Base-by-base conservation (phyloP, 2,888 invertebrate genomes). In the Horisme vitalbata region DNA sequence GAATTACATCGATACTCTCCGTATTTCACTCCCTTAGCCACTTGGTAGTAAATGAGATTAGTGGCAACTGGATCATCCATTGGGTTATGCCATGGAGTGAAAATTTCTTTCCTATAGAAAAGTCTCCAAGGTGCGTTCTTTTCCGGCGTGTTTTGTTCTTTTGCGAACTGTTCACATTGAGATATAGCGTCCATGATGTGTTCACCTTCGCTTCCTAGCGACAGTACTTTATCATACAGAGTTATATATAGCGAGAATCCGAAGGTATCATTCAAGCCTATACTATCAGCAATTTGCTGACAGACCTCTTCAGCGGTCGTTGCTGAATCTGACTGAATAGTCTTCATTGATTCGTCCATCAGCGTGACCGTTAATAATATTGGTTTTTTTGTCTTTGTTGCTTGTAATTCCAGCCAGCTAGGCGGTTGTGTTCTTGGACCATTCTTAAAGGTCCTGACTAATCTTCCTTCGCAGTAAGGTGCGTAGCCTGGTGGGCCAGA, bases 151-250 rank as follows among this genome's bases (percentile, higher is more conserved):
- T 97, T 96, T 74, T 96, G 95, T 78, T 97, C 97, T 80, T 95
- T 97, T 14, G 97, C 95, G 76, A 96, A 97, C 75, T 98, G 98
- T 76, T 99, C 98, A 78, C 98, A 98, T 76, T 97, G 97, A 0
- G 97, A 97, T 65, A 99, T 95, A 0, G 98, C 98, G 82, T 99
- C 98, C 94, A 98, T 95, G 0, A 99, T 94, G 72, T 98, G 97
- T 77, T 98, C 97, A 10, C 93, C 93, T 52, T 96, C 97, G 75
- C 94, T 95, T 21, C 97, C 97, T 45, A 98, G 79, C 0, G 97
- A 97, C 60, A 97, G 92, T 0, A 96, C 94, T 91, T 97, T 98
- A 70, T 98, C 97, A 69, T 94, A 96, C 8, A 98, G 84, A 1
- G 97, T 95, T 57, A 98, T 95, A 69, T 97, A 97, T 35, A 99